Evolutionary conservation across 1,140 invertebrate species (phyloP).

Genomic region (Anastatus disparis): DNA sequence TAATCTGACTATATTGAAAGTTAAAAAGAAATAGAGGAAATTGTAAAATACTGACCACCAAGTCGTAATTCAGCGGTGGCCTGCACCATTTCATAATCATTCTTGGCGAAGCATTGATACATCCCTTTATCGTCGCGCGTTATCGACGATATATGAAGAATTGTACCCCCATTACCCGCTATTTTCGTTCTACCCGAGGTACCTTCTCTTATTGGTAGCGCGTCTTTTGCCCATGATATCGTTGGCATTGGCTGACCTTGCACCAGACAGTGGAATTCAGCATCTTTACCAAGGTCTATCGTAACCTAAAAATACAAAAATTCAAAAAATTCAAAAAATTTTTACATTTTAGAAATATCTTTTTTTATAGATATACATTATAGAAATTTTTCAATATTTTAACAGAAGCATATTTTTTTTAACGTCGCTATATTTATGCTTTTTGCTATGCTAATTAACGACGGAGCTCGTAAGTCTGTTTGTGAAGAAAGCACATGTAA

Average conservation of each 20-base stretch:
- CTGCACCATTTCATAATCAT: slow-evolving; percentile 87
- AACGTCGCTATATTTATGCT: too few relatives aligned
- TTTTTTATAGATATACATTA: too few relatives aligned
- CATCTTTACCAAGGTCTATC: slow-evolving; percentile 84
- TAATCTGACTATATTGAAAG: too few relatives aligned
- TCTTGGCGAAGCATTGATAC: slow-evolving; percentile 90
- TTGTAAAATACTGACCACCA: slow-evolving; percentile 76
- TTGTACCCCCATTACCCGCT: slow-evolving; percentile 56
- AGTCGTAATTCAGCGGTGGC: slow-evolving; percentile 84
- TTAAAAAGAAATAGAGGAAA: too few relatives aligned
- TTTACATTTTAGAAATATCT: too few relatives aligned
- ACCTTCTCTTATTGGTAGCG: slow-evolving; percentile 75
- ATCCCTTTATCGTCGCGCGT: slow-evolving; percentile 84
- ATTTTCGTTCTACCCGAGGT: slow-evolving; percentile 60
- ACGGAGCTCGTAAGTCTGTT: too few relatives aligned
- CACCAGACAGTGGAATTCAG: slow-evolving; percentile 86
- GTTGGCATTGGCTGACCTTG: slow-evolving; percentile 83
- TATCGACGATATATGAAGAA: slow-evolving; percentile 72
- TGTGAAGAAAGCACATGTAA: too few relatives aligned
- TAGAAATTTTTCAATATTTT: too few relatives aligned
- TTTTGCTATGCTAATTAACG: too few relatives aligned
- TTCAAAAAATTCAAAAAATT: too few relatives aligned
- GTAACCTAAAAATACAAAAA: slow-evolving; percentile 60
- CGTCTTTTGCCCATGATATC: slow-evolving; percentile 87
- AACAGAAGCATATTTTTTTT: too few relatives aligned